Base-by-base conservation (phyloP, 2,888 invertebrate genomes). In the Arenicola marina region DNA sequence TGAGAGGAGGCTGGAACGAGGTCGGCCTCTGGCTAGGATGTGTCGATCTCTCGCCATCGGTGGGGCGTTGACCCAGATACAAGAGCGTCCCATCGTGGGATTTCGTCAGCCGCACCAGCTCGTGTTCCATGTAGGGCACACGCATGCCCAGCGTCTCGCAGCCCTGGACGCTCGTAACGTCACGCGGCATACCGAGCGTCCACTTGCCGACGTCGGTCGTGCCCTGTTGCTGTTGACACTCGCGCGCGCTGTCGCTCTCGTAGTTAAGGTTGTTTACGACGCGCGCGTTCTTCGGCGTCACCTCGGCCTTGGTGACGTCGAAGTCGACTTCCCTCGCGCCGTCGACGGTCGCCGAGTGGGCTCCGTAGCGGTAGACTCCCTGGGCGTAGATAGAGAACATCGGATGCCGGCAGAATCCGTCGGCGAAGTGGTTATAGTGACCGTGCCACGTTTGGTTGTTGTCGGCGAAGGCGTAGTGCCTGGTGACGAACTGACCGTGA, bases 401-500 rank as follows among this genome's bases (percentile, higher is more conserved):
- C 26, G 59, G 59, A 4, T 33, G 4, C 24, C 24, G 59, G 59
- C 59, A 59, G 4, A 4, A 15, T 26, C 7, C 33, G 59, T 59
- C 59, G n/a, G 34, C 4, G 59, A 59, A 59, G 34, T 59, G 51
- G 28, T 59, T 32, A 26, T 32, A 59, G 51, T 59, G 21, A 7
- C 59, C 59, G 24, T 59, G 32, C 59, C 59, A 59, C 15, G 53
- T 31, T 24, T 32, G 28, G 53, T 53, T 82, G 48, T 84, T 73
- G 0, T 67, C 60, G 29, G 72, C 59, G 66, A 83, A 83, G 32
- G 71, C 68, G 46, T 84, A 84, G 51, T 84, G 82, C 33, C 88
- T 79, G 2, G 84, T 86, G 2, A 88, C 79, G 73, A 87, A 87
- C 60, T 87, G 81, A 18, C 87, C 87, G 74, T 86, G 83, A 4